phyloP scores from a whole-genome alignment of 1,140 invertebrate genomes.

The Octopus sinensis region DNA sequence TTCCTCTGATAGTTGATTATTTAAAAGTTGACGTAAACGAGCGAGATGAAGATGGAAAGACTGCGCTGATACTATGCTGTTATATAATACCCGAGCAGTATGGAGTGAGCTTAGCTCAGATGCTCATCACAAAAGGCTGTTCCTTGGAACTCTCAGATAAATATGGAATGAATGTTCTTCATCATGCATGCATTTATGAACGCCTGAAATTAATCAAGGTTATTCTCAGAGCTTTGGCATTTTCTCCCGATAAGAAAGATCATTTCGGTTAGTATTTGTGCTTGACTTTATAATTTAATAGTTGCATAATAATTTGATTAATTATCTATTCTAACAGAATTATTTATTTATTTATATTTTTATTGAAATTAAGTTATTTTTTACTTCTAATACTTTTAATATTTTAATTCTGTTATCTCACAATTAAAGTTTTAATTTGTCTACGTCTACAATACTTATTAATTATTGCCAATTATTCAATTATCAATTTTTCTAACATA shows the following conservation, averaged over 20 bases:
- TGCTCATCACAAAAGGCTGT: slow-evolving; percentile 48
- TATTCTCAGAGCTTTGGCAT: slow-evolving; percentile 46
- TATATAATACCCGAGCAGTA: slow-evolving; percentile 45
- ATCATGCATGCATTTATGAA: slow-evolving; percentile 48
- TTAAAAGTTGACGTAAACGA: slow-evolving; percentile 39
- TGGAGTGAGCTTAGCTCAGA: slow-evolving; percentile 43
- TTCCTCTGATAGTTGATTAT: slow-evolving; percentile 39
- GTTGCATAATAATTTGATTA: no score
- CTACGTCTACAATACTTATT: no score
- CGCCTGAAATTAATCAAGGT: slow-evolving; percentile 35
- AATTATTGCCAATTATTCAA: no score
- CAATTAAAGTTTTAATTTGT: no score
- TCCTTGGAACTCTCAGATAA: slow-evolving; percentile 35
- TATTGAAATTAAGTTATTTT: no score
- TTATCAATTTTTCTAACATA: no score
- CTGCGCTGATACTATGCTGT: slow-evolving; percentile 45
- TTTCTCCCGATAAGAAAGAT: slow-evolving; percentile 41
- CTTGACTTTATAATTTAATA: background rate
- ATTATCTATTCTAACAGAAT: no score
- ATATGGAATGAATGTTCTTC: slow-evolving; percentile 45
- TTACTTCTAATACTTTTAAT: no score
- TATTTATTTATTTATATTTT: no score
- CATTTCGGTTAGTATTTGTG: slow-evolving; percentile 28
- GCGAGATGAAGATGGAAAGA: slow-evolving; percentile 34
- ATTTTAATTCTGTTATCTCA: no score